These are phyloP conservation scores for Adelosebastes latens DNA, from an alignment of 2,797 vertebrate species.

Conservation along the genomic window DNA sequence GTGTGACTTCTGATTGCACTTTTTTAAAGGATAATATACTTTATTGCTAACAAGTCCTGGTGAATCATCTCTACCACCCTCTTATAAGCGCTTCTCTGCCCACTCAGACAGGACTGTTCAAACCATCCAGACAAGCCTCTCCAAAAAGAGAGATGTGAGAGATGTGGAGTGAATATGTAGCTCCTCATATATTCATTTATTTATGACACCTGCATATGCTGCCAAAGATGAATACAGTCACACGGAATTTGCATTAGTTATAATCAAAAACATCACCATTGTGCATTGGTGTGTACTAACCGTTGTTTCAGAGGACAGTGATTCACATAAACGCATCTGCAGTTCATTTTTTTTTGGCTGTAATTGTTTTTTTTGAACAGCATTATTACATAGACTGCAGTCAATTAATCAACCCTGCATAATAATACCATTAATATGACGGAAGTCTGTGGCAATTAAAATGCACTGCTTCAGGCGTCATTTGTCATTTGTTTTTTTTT, in stretches of 20 bases:
- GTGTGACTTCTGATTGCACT: no score
- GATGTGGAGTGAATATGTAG: not conserved
- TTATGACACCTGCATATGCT: not conserved
- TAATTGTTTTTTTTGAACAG: conserved; percentile 1
- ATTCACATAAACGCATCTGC: not conserved
- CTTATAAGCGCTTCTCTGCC: not conserved
- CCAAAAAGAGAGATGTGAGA: no score
- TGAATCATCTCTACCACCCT: not conserved
- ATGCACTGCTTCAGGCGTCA: not conserved
- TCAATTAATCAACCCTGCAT: conserved; percentile 13
- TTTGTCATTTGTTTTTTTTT: not conserved
- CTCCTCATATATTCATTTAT: not conserved
- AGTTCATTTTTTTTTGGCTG: not conserved
- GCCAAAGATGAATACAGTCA: not conserved
- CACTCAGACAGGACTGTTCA: no score
- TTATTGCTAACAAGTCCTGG: not conserved
- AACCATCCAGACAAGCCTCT: no score
- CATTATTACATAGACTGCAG: conserved; percentile 2
- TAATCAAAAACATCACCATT: not conserved
- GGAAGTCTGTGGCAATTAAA: conserved; percentile 14
- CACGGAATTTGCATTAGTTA: not conserved
- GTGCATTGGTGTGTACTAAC: not conserved
- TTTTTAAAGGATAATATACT: not conserved
- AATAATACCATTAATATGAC: not conserved
- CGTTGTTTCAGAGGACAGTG: not conserved